Evolutionary conservation across 1,140 invertebrate genomes (phyloP), one percentile per base, ranked within the genome.

Genomic region (Lordiphosa collinella): DNA sequence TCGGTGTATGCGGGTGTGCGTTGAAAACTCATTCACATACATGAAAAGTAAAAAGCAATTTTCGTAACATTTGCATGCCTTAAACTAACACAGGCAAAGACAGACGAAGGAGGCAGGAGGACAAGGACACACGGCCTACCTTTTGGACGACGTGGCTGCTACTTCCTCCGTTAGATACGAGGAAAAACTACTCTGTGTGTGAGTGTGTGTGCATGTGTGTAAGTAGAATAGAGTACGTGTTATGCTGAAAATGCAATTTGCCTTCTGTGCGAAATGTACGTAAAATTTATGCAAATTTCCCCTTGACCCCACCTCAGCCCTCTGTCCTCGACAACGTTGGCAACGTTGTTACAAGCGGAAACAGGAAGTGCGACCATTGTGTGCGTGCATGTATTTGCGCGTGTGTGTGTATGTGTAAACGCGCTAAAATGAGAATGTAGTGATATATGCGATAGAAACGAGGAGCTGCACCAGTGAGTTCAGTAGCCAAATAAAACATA

Each of bases 221-320:
- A 75, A 75, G 76, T 68, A 76, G 76, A 80, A 80, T 80, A 76
- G 76, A 80, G 76, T 80, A 80, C 76, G 76, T 80, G 76, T 80
- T 80, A 80, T 80, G 76, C 76, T 80, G 76, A 80, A 80, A 80
- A 80, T 80, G 76, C 76, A 80, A 80, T 80, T 80, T 80, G 76
- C 76, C 76, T 76, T 82, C 76, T 76, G 76, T 80, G 66, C 71
- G 76, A 80, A 80, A 80, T 82, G 76, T 80, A 82, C 76, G 76
- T 73, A 82, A 80, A 80, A 80, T 80, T 82, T 80, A 80, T 80
- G 76, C 76, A 80, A 80, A 80, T 80, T 82, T 80, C 71, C 60
- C 65, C 65, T 80, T 76, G 76, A 75, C 70, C 75, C 14, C 16
- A 7, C 18, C 12, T 8, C 22, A 34, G 8, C 37, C 50, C 29